These are phyloP conservation scores for Paramormyrops kingsleyae DNA, from an alignment of 2,113 vertebrate genomes.

Conservation along the genomic window DNA sequence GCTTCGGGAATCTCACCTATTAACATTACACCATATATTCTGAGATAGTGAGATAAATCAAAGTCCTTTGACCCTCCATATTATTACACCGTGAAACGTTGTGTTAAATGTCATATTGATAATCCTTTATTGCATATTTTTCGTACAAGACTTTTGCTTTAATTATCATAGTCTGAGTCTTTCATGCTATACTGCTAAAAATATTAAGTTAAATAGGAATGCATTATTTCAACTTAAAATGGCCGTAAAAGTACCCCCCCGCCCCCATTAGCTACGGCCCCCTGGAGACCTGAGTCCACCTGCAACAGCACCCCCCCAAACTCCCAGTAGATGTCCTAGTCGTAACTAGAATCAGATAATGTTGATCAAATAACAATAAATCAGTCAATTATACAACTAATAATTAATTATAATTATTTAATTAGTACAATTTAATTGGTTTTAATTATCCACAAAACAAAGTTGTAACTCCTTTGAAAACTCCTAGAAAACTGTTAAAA, in stretches of 20 bases:
- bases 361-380: background rate
- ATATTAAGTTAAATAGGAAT: background rate
- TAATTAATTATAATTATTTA: background rate
- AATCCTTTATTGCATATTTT: background rate
- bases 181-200: background rate
- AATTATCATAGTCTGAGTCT: background rate
- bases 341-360: background rate
- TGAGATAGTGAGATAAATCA: background rate
- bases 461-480: background rate
- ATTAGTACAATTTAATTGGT: background rate
- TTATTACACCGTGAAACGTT: background rate
- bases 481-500: background rate
- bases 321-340: background rate
- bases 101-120: background rate
- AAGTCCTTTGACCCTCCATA: background rate
- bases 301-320: background rate
- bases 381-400: background rate
- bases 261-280: background rate
- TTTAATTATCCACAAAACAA: background rate
- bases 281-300: background rate
- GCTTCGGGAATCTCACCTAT: background rate
- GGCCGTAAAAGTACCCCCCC: background rate
- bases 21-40: background rate
- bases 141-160: background rate
- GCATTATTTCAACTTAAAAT: background rate